phyloP scores from a whole-genome alignment of 2,797 vertebrate genomes.

The Gadopsis marmoratus region DNA sequence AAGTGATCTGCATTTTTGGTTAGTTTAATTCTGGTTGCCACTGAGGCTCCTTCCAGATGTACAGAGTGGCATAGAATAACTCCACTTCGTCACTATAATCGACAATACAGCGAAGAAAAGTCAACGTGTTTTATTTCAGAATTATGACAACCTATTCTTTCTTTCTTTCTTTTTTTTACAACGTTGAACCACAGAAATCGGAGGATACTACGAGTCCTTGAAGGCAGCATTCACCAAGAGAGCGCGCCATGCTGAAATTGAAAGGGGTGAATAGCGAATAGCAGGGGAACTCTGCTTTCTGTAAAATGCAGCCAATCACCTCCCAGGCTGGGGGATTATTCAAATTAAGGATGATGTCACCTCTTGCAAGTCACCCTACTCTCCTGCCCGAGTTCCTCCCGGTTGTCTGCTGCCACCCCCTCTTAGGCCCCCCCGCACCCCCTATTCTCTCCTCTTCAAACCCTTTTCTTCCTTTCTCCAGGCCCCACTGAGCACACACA shows the following conservation, averaged over 20 bases:
- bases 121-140: neutral
- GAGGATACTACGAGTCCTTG: slow-evolving; percentile 46
- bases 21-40: slow-evolving; percentile 1
- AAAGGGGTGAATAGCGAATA: slow-evolving; percentile 81
- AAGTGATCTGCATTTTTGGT: neutral
- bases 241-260: slow-evolving; percentile 77
- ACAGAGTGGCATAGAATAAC: neutral
- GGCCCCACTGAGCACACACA: slow-evolving; percentile 67
- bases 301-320: slow-evolving; percentile 77
- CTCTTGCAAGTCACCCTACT: slow-evolving; percentile 79
- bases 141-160: neutral
- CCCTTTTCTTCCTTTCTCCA: slow-evolving; percentile 74
- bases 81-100: neutral
- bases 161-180: neutral
- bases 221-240: slow-evolving; percentile 73
- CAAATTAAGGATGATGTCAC: slow-evolving; percentile 87
- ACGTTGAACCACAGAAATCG: neutral
- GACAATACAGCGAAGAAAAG: too few relatives aligned
- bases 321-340: slow-evolving; percentile 79
- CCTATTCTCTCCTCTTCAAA: slow-evolving; percentile 68
- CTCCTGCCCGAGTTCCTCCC: slow-evolving; percentile 68
- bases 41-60: neutral
- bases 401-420: slow-evolving; percentile 73
- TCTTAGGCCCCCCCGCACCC: slow-evolving; percentile 59
- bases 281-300: slow-evolving; percentile 76